Percentiles rank a stretch among this genome's conserved stretches.
Conservation (phyloP, 2,888 invertebrate species). For the Neoitamus cyanurus region DNA sequence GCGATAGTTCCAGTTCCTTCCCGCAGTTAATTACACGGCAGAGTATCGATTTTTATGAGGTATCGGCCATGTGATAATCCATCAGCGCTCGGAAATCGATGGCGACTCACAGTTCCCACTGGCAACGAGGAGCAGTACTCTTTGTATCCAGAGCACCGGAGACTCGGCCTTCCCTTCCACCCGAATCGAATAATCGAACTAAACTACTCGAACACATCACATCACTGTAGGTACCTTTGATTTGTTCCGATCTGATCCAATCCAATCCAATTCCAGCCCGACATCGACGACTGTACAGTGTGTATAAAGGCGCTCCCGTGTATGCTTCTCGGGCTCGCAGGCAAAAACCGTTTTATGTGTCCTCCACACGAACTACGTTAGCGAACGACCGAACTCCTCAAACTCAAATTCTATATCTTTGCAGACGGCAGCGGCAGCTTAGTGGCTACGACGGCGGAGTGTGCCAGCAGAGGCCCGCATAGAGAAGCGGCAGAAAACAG, state of each 20-base stretch:
- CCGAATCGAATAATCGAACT: constrained; percentile 25
- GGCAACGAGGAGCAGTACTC: neutral
- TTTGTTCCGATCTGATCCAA: constrained; percentile 43
- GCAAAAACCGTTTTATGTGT: constrained; percentile 27
- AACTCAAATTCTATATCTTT: constrained; percentile 8
- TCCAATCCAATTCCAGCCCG: neutral
- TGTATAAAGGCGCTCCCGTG: constrained; percentile 4
- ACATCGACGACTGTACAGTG: constrained; percentile 13
- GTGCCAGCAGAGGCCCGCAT: neutral
- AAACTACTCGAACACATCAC: constrained; percentile 40
- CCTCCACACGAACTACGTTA: constrained; percentile 18
- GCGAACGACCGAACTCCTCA: constrained; percentile 28
- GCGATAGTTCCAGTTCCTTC: neutral
- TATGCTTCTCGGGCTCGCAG: neutral
- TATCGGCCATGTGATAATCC: neutral
- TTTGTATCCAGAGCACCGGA: neutral
- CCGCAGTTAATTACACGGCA: constrained; percentile 9
- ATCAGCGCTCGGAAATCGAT: neutral
- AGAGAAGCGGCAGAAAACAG: constrained; percentile 18
- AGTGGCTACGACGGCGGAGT: neutral
- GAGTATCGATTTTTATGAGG: constrained; percentile 17
- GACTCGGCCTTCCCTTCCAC: neutral
- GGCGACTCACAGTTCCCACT: neutral
- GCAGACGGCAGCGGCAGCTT: constrained; percentile 17
- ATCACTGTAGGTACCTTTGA: constrained; percentile 28